A percentile compares a stretch with the other conserved stretches of the same genome.
Conservation (phyloP, 2,797 vertebrate species). For the Oophaga sylvatica region DNA sequence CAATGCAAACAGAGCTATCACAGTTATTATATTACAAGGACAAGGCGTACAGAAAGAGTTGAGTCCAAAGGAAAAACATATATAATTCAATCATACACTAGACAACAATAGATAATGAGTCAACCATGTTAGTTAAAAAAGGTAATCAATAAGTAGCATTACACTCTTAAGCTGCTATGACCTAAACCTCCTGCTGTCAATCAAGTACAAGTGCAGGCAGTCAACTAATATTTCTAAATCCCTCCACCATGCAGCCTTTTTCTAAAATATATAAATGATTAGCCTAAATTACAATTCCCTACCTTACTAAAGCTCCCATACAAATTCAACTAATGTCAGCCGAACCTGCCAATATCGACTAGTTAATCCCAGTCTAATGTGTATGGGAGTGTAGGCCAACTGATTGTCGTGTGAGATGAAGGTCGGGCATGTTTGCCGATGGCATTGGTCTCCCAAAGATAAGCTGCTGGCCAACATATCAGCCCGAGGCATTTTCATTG, state of each 20-base stretch:
- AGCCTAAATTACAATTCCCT: no score
- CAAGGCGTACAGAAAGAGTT: not conserved
- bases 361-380: no score
- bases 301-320: no score
- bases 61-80: not conserved
- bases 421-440: no score
- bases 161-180: not conserved
- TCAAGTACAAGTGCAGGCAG: not conserved
- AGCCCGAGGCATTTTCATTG: no score
- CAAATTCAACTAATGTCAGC: no score
- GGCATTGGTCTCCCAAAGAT: no score
- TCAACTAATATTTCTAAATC: not conserved
- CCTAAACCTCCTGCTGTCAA: not conserved
- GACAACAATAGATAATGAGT: not conserved
- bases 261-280: not conserved
- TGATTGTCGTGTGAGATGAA: no score
- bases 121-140: not conserved
- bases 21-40: conserved; percentile 16
- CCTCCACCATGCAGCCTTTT: not conserved
- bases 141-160: not conserved
- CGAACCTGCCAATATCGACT: no score
- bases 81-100: not conserved
- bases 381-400: no score
- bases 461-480: no score
- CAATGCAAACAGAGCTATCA: conserved; percentile 33